These are phyloP conservation scores for Agrotis ipsilon DNA, from an alignment of 2,888 invertebrate species.

Conservation along the genomic window DNA sequence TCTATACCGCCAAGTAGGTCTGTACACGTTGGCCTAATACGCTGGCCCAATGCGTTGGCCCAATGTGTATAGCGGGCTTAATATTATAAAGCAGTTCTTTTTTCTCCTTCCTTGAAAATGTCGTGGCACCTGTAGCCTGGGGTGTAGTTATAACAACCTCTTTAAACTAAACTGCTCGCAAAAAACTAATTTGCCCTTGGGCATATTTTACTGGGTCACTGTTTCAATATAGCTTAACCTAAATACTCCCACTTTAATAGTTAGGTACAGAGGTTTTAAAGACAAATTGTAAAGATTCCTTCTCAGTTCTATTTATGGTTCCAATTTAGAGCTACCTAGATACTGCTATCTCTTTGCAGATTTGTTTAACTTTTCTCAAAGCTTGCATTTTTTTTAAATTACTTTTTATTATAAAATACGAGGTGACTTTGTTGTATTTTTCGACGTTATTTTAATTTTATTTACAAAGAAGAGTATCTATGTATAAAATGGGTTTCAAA, in stretches of 20 bases:
- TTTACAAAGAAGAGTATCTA: neutral
- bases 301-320: neutral
- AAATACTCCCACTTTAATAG: neutral
- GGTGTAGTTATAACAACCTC: neutral
- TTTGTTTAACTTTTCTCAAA: neutral
- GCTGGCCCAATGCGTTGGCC: no score
- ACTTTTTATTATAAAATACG: neutral
- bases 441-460: neutral
- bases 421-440: neutral
- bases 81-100: neutral
- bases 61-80: no score
- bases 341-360: neutral
- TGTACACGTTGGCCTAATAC: no score
- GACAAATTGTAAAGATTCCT: neutral
- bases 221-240: neutral
- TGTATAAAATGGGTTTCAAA: no score
- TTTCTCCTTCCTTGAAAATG: neutral
- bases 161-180: neutral
- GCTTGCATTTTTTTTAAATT: no score
- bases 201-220: neutral
- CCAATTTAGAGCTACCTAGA: neutral
- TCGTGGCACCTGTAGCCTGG: neutral
- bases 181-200: constrained; percentile 7
- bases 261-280: neutral
- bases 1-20: no score